phyloP scores from a whole-genome alignment of 1,140 invertebrate species.

The Mesaphorura yosii region DNA sequence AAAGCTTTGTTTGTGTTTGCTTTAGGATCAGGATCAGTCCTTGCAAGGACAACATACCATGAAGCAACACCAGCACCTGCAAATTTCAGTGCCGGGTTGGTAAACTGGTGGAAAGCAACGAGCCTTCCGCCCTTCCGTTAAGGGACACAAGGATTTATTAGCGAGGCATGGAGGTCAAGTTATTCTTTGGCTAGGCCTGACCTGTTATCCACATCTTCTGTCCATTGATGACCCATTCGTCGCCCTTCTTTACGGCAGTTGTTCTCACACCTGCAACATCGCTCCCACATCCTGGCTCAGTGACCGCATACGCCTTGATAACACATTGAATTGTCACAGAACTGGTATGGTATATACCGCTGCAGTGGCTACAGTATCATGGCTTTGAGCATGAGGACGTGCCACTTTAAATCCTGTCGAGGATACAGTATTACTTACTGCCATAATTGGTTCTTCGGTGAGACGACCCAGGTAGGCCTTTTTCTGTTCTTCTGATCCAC shows the following conservation, averaged over 20 bases:
- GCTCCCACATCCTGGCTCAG: conserved; percentile 57
- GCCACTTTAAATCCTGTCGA: not conserved
- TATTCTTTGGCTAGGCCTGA: no score
- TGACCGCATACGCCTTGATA: conserved; percentile 76
- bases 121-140: no score
- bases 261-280: conserved; percentile 47
- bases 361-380: no score
- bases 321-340: no score
- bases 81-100: no score
- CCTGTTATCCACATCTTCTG: conserved; percentile 99
- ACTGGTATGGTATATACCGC: no score
- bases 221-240: conserved; percentile 89
- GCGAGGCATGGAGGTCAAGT: no score
- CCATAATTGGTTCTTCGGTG: conserved; percentile 72
- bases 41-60: conserved; percentile 94
- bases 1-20: conserved; percentile 78
- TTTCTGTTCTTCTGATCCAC: conserved; percentile 75
- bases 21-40: conserved; percentile 89
- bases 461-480: conserved; percentile 84
- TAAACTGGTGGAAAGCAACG: no score
- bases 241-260: conserved; percentile 68
- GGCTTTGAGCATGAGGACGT: no score
- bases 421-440: conserved; percentile 50
- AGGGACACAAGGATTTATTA: no score
- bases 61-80: conserved; percentile 91